Evolutionary conservation across 53 echinoderm and acorn worm species (phyloP).

Genomic region (Hippasteria phrygiana): DNA sequence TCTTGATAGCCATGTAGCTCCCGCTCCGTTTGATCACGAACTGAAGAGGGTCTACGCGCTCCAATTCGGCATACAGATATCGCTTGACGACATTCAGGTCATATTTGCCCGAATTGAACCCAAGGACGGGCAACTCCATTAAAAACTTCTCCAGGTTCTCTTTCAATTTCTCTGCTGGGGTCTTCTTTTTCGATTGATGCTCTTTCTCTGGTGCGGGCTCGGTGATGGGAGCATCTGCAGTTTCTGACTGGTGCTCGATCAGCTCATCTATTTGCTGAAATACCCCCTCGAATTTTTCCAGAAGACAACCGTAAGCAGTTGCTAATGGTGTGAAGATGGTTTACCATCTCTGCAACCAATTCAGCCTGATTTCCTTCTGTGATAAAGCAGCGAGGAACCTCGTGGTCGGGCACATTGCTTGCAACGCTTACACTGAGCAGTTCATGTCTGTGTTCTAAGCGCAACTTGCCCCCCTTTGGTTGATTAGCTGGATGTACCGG

Average conservation of each 20-base stretch:
- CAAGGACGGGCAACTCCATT: conserved; percentile 57
- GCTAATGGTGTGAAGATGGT: too few relatives aligned
- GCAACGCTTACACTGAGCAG: too few relatives aligned
- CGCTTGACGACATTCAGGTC: conserved; percentile 41
- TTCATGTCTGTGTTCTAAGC: conserved; percentile 14
- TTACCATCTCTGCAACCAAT: too few relatives aligned
- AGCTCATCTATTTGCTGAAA: too few relatives aligned
- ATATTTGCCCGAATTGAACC: conserved; percentile 46
- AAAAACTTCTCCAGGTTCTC: conserved; percentile 11
- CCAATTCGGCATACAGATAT: conserved; percentile 26
- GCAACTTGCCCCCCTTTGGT: neutral
- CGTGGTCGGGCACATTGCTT: conserved; percentile 55
- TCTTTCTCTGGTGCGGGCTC: too few relatives aligned
- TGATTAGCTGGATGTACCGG: neutral
- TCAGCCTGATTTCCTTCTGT: too few relatives aligned
- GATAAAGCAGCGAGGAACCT: conserved; percentile 21
- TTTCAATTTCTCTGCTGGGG: neutral
- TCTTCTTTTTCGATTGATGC: too few relatives aligned
- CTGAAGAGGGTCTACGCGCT: neutral
- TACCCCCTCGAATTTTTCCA: too few relatives aligned
- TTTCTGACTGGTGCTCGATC: too few relatives aligned
- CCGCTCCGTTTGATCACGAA: conserved; percentile 15
- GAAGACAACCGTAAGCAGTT: too few relatives aligned
- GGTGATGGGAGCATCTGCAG: too few relatives aligned
- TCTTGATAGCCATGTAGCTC: conserved; percentile 50